Evolutionary conservation across 2,797 vertebrate species (phyloP), one percentile per base, ranked within the genome.

Genomic region (Sciurus vulgaris): DNA sequence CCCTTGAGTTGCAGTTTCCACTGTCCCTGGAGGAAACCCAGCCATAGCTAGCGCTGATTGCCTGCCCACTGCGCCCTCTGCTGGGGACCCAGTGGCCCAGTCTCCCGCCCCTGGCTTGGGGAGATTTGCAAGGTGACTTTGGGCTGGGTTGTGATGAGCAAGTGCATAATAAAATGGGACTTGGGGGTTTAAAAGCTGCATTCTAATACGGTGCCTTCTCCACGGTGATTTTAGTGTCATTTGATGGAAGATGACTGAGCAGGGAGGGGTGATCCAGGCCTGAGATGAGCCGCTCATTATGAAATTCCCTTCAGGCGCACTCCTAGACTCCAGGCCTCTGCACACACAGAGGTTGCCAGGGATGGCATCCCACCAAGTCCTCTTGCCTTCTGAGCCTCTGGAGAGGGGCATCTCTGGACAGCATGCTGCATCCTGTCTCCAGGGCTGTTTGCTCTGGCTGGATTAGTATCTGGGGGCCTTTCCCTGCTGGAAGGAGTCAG

Each of bases 71-170:
- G 30, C 33, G 14, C 90, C 86, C 77, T 78, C 89, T 89, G 59
- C 72, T 14, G 4, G 84, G 35, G 0, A 77, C 74, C 86, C 47
- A 0, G 67, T 38, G 17, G 33, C 56, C 49, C 3, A 3, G 1
- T 44, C 35, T 65, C 74, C 63, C 3, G 1, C 56, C 81, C 47
- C 28, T 26, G 56, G 4, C 84, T 28, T 28, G 30, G 67, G 85
- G n/a, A 28, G 41, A 41, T 65, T 70, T 54, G 20, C 85, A 59
- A 77, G 79, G 86, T 94, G 90, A 81, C 94, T 65, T 69, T 47
- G 61, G 95, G 38, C 87, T 73, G 49, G 41, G 79, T 85, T 33
- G 15, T 51, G 26, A 87, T 35, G 59, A 74, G 30, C 83, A 72
- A 24, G 54, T 59, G 5, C 79, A 2, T 54, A 72, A 72, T 35